These are phyloP conservation scores for zebrafish (Danio rerio) DNA, from an alignment of 2,113 vertebrate species.

Conservation along the genomic window DNA sequence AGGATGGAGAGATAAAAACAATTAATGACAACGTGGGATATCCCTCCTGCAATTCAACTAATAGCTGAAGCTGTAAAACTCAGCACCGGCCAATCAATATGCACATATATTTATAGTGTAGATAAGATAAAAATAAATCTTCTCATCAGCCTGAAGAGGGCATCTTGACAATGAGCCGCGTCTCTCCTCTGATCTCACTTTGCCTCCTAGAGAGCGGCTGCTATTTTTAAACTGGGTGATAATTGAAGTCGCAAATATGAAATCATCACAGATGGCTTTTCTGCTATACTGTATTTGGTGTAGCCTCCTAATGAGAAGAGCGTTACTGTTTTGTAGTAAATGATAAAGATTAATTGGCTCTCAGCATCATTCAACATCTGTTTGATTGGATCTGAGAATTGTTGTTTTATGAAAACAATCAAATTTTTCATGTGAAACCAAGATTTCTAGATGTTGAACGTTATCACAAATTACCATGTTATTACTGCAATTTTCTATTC, in stretches of 20 bases:
- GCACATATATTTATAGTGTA: background rate
- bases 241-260: constrained; percentile 59
- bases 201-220: constrained; percentile 19
- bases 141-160: constrained; percentile 2
- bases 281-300: background rate
- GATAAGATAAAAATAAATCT: constrained; percentile 26
- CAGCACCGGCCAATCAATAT: background rate
- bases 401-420: too few species aligned
- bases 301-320: background rate
- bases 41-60: background rate
- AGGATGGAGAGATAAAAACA: constrained; percentile 2
- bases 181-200: constrained; percentile 24
- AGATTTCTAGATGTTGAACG: too few species aligned
- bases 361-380: too few species aligned
- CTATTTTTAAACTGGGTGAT: constrained; percentile 46
- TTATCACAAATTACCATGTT: too few species aligned
- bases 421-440: too few species aligned
- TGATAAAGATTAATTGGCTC: background rate
- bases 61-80: background rate
- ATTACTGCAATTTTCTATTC: too few species aligned
- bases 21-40: constrained; percentile 8
- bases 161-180: constrained; percentile 15
- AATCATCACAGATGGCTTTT: constrained; percentile 12
- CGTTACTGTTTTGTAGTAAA: background rate
- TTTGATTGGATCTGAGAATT: too few species aligned